phyloP scores from a whole-genome alignment of 1,140 invertebrate genomes.

The Holcopasites calliopsidis region DNA sequence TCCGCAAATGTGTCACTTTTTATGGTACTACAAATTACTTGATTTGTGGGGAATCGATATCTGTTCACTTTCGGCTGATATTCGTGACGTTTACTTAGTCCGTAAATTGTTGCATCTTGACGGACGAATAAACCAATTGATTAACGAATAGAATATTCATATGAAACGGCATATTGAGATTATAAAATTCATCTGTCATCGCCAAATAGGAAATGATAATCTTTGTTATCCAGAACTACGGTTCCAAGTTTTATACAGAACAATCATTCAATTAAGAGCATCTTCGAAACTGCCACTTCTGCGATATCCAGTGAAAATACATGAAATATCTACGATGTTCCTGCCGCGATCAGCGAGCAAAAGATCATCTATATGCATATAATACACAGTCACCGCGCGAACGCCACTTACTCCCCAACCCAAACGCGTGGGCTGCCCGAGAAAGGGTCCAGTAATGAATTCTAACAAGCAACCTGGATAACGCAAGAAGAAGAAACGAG shows the following conservation, averaged over 20 bases:
- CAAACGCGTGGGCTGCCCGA: constrained; percentile 9
- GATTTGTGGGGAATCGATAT: background rate
- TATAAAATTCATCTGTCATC: too few relatives aligned
- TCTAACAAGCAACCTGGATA: constrained; percentile 56
- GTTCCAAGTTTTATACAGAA: too few relatives aligned
- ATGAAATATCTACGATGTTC: background rate
- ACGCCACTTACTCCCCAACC: background rate
- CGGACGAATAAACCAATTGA: background rate
- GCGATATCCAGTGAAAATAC: too few relatives aligned
- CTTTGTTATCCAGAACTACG: background rate
- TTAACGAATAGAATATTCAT: background rate
- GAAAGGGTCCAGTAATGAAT: constrained; percentile 51
- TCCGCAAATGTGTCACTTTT: background rate
- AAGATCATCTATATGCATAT: background rate
- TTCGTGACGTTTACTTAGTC: background rate
- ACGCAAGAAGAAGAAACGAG: constrained; percentile 30
- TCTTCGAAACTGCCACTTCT: too few relatives aligned
- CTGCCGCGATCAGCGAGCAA: background rate
- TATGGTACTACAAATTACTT: background rate
- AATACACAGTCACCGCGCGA: background rate
- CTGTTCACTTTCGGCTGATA: too few relatives aligned
- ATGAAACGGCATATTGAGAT: too few relatives aligned
- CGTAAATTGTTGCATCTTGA: background rate
- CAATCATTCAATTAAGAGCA: too few relatives aligned
- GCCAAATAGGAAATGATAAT: too few relatives aligned